Base-by-base conservation (phyloP, 2,113 vertebrate genomes). In the Elephas maximus region DNA sequence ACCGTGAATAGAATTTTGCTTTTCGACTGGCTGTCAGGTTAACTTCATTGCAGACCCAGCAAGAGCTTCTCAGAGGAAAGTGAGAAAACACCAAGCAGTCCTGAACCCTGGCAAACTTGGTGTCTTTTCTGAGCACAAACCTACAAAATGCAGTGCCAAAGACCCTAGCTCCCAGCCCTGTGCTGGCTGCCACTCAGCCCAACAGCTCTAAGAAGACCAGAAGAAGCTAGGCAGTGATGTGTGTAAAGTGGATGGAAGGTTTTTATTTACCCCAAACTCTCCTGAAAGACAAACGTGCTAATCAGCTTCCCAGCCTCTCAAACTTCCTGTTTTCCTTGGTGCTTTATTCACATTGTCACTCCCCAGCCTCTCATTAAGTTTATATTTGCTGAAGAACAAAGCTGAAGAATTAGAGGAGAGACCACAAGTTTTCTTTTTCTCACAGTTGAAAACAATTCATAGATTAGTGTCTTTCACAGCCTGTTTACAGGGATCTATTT, bases 301-400 rank as follows among this genome's bases (percentile, higher is more conserved):
- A 89, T 95, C 57, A 8, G 95, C 81, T 90, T 45, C 79, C 71
- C 48, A 81, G 63, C 20, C 62, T 67, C 94, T 96, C 83, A 63
- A 60, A 88, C 51, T 88, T 98, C 94, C 95, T 96, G 89, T 93
- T 95, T 88, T 83, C 94, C 90, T 89, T 71, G n/a, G 60, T 78
- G 24, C 44, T 69, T 91, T 89, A 73, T 57, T 96, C 62, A 33
- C 51, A 74, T 63, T 74, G 90, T 45, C 69, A 33, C 30, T 81
- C 53, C 37, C 26, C 71, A 85, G 37, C 69, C 33, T 89, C 48
- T 45, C 63, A 74, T 89, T 94, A 84, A 95, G 84, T 94, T 97
- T 90, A 85, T 60, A 90, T 51, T 92, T 33, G 12, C 63, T 78
- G 51, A 87, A 95, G 80, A 88, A 96, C 74, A 96, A 96, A 95